Evolutionary conservation across 2,113 vertebrate genomes (phyloP).

Genomic region (Pholis gunnellus): DNA sequence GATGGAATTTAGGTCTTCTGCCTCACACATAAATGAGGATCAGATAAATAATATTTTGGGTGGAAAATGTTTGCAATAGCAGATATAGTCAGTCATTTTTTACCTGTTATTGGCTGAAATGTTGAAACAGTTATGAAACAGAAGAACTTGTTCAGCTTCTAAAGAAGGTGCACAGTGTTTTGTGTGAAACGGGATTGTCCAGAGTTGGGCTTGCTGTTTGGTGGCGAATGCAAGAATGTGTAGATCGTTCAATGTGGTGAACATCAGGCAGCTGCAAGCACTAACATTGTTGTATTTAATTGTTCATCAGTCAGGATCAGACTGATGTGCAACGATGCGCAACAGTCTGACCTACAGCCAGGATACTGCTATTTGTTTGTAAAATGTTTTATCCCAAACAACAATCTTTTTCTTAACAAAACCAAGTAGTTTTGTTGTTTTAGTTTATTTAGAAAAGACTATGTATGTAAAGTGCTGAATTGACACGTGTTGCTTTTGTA

Average conservation of each 20-base stretch:
- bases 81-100: not conserved
- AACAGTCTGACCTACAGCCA: not conserved
- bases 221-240: not conserved
- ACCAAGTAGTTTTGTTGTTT: not conserved
- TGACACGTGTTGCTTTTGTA: not conserved
- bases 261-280: not conserved
- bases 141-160: not conserved
- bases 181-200: not conserved
- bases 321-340: not conserved
- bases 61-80: not conserved
- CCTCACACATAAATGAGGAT: not conserved
- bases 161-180: not conserved
- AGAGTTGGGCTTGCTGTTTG: not conserved
- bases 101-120: not conserved
- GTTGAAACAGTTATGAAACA: not conserved
- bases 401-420: too few species aligned
- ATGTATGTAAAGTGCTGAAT: not conserved
- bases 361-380: too few species aligned
- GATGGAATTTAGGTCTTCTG: too few species aligned
- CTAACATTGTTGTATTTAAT: not conserved
- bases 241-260: not conserved
- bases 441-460: not conserved
- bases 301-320: not conserved
- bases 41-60: not conserved
- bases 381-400: too few species aligned